Conservation (phyloP, 1,140 invertebrate genomes). For the Polypedilum vanderplanki region DNA sequence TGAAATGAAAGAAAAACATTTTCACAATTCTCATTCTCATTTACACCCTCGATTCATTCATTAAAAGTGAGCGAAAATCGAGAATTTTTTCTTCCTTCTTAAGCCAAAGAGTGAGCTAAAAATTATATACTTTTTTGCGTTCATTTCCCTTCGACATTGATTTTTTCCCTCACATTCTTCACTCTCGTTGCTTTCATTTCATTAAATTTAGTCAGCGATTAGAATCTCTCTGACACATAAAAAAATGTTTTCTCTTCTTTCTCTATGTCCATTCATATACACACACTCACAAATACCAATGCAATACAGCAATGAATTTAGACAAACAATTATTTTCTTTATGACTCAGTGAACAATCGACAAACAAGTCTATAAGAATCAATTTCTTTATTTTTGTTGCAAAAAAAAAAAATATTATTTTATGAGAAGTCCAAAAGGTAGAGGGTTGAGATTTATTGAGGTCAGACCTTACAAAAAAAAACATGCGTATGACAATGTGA, state of each 20-base stretch:
- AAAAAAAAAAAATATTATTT: too few relatives aligned
- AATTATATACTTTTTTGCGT: background rate
- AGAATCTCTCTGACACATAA: background rate
- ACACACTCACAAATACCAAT: too few relatives aligned
- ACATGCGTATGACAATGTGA: too few relatives aligned
- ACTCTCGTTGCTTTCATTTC: background rate
- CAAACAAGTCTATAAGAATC: conserved; percentile 26
- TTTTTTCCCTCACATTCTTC: background rate
- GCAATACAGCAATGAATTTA: background rate
- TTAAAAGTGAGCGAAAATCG: background rate
- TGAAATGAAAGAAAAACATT: too few relatives aligned
- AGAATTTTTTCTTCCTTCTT: background rate
- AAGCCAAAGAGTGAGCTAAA: background rate
- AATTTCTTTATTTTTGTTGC: background rate
- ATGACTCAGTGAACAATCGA: background rate
- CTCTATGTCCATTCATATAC: background rate
- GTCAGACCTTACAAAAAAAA: too few relatives aligned
- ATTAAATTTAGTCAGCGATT: conserved; percentile 1
- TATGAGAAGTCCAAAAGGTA: too few relatives aligned
- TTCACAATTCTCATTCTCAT: background rate
- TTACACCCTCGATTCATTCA: background rate
- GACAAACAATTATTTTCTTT: background rate
- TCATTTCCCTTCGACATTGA: background rate
- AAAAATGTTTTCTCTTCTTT: conserved; percentile 14
- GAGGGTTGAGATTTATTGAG: too few relatives aligned